Conservation (phyloP, 2,888 invertebrate genomes). For the Oligia fasciuncula region DNA sequence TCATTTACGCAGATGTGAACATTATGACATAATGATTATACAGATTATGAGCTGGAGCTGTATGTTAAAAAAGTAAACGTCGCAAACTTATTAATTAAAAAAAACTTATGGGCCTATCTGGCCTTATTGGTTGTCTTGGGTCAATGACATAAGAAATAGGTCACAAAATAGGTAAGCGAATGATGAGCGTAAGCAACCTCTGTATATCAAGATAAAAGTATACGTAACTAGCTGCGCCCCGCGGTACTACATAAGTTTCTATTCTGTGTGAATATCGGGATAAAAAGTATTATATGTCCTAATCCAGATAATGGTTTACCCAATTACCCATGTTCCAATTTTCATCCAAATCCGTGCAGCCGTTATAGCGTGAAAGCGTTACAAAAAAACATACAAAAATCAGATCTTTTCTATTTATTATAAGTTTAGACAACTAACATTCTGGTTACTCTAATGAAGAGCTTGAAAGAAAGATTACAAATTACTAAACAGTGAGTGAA, state of each 20-base stretch:
- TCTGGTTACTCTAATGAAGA: background rate
- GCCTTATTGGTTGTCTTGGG: conserved; percentile 3
- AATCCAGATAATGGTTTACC: background rate
- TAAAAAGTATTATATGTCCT: background rate
- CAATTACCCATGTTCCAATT: background rate
- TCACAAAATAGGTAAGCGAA: background rate
- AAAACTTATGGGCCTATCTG: conserved; percentile 15
- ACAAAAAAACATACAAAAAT: background rate
- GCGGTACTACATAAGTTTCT: background rate
- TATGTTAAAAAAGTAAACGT: conserved; percentile 27
- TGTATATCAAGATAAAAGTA: background rate
- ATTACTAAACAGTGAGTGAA: background rate
- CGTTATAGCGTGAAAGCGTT: background rate
- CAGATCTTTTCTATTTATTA: background rate
- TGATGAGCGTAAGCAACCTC: background rate
- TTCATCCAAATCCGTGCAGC: background rate
- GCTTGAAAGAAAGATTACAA: background rate
- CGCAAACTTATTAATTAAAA: conserved; percentile 23
- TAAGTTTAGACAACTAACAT: background rate
- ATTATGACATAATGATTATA: conserved; percentile 53
- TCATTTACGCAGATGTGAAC: conserved; percentile 51
- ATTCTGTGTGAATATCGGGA: background rate
- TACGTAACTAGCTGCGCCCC: background rate
- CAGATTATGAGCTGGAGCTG: conserved; percentile 33
- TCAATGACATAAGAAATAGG: conserved; percentile 1